These are phyloP conservation scores for Tringa solitaria DNA, from an alignment of 2,113 vertebrate species.

Conservation along the genomic window DNA sequence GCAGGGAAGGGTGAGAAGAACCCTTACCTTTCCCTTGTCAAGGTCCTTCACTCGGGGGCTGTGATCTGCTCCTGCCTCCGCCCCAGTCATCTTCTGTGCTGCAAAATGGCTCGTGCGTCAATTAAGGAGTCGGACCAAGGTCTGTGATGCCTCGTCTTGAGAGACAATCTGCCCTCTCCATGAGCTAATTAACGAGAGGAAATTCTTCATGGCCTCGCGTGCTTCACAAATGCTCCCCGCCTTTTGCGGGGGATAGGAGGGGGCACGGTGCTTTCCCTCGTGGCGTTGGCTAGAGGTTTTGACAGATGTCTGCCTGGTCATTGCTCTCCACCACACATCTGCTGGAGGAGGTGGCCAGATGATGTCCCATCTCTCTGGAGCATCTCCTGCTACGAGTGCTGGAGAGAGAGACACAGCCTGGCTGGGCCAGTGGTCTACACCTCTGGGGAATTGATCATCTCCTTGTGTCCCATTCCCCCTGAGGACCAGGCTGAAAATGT, in stretches of 20 bases:
- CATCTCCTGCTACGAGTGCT: neutral
- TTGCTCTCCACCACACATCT: neutral
- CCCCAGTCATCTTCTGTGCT: neutral
- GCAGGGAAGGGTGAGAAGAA: neutral
- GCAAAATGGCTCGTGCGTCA: rapidly evolving
- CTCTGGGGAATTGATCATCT: neutral
- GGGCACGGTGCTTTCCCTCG: neutral
- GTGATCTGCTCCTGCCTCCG: neutral
- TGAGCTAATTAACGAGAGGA: neutral
- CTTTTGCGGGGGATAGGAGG: too few relatives aligned
- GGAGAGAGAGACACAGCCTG: neutral
- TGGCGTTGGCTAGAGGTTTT: neutral
- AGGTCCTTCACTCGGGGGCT: neutral
- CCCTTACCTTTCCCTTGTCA: neutral
- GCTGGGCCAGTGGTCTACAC: too few relatives aligned
- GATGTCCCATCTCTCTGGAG: neutral
- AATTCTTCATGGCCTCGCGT: rapidly evolving
- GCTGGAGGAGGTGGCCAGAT: neutral
- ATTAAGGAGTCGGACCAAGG: neutral
- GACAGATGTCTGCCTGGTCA: neutral
- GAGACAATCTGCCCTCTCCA: neutral
- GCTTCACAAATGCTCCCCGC: neutral
- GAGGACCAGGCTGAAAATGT: neutral
- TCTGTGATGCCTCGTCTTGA: neutral
- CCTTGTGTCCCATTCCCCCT: neutral